Base-by-base conservation (phyloP, 1,140 invertebrate species). In the Pomacea maculata region DNA sequence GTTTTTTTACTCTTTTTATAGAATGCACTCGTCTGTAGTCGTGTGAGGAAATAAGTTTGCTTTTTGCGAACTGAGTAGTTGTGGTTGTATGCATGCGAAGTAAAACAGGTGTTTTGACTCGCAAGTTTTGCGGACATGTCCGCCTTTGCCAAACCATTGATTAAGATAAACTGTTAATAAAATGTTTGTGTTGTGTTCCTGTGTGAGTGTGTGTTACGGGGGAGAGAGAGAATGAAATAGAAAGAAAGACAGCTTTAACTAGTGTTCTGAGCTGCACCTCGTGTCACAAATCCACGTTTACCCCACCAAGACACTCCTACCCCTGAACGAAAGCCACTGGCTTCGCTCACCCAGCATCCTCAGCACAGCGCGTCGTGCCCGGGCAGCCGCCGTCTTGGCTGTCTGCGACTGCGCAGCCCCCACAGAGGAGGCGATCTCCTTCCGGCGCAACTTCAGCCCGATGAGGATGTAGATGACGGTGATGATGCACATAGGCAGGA, bases 401-500 rank as follows among this genome's bases (percentile, higher is more conserved):
- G 78, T 71, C 65, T 82, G 82, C 68, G 83, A 74, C 29, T 85
- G 70, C 25, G 68, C 83, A 34, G 83, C 80, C 29, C 81, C 76
- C 29, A 82, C 75, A 17, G 83, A 72, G 29, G 82, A 68, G 65
- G 80, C 68, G 14, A 83, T 57, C 52, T 83, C 84, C 45, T 86
- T 84, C 76, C 79, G 82, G 15, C 88, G 83, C 25, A 92, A 84
- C 34, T 87, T 87, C 25, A 91, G 79, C 14, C 90, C 91, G 52
- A 92, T 92, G 73, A 88, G 72, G 25, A 90, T 85, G 77, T 92
- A 92, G 83, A 92, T 86, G 15, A 90, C 84, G n/a, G 89, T 87
- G 71, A 92, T 92, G 17, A 92, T 79, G 11, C 83, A 84, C 88
- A 92, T 91, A 25, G 92, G 92, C 45, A 92, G 81, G 21, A 92